Base-by-base conservation (phyloP, 2,888 invertebrate genomes). In the Agrilus cyanescens region DNA sequence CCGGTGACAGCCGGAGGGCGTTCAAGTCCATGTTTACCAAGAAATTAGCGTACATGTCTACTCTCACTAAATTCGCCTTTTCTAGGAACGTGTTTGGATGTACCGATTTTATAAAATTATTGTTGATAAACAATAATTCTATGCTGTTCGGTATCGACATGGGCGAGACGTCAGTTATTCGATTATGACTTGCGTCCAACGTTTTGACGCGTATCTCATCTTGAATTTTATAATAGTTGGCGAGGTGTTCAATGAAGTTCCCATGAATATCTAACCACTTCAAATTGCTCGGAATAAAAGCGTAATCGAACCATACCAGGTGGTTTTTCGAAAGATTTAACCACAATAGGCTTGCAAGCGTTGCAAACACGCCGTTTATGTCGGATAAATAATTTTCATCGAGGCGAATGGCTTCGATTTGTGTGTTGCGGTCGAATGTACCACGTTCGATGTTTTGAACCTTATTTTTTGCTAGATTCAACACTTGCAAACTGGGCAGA, bases 251-350 rank as follows among this genome's bases (percentile, higher is more conserved):
- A 57, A 93, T 88, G 57, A 84, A 87, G 66, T 91, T 91, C 40
- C 87, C 82, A 63, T 90, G 90, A 59, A 91, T 81, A 62, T 91
- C 90, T 61, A 93, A 71, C 87, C 88, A 89, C 68, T 87, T 86
- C 44, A 93, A 70, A 66, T 86, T 88, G 52, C 81, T 82, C 18
- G 91, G 91, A 57, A 91, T 82, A 65, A 91, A 87, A 41, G 90
- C 89, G 63, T 88, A 91, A 67, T 91, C 91, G 67, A 93, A 91
- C 87, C 88, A 88, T 54, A 86, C 84, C 59, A 93, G 72, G 70
- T 87, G 87, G 72, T 91, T 91, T 70, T 88, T 87, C 32, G 89
- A 89, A 40, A 91, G 73, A 68, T 91, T 91, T 45, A 93, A 70
- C 83, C 90, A 85, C 59, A 88, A 69, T 46, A 93, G 72, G 52